Base-by-base conservation (phyloP, 2,888 invertebrate species). In the Acronicta psi region DNA sequence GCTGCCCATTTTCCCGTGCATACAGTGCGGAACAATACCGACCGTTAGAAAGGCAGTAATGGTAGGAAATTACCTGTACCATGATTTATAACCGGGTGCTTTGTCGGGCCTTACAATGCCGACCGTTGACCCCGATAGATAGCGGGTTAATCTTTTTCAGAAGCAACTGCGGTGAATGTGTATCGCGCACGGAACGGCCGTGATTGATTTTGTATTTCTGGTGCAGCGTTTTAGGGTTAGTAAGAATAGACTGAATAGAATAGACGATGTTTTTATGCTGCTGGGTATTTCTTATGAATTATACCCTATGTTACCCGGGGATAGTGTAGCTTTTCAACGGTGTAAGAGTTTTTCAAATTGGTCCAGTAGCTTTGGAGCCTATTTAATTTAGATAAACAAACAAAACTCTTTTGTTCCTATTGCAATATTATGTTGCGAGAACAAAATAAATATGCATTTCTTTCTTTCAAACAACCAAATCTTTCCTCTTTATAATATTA, bases 1-100 rank as follows among this genome's bases (percentile, higher is more conserved):
- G 46, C 60, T 69, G 64, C 65, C 73, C 67, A 73, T 80, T 81
- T 78, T 70, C 66, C 55, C 67, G 61, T 75, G 76, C 80, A 76
- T 79, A 73, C 76, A 77, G 69, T 75, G 69, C 72, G 69, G 77
- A 83, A 90, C 88, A 90, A 90, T 89, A 84, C 81, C 61, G 81
- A 83, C 87, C 86, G 89, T 91, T 90, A 88, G 84, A 83, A 76
- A 81, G 70, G 77, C 73, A 70, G 85, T 89, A 90, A 90, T 88
- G 82, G 88, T 86, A 78, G 90, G 86, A 90, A 91, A 92, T 91
- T 89, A 91, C 91, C 85, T 84, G 83, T 80, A 78, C 83, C 66
- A 87, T 90, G 91, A 91, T 91, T 92, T 91, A 91, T 90, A 81
- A 83, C 80, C 67, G 56, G 59, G 66, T 77, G 79, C 80, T 81